phyloP scores from a whole-genome alignment of 2,113 vertebrate genomes.

The Pandion haliaetus region DNA sequence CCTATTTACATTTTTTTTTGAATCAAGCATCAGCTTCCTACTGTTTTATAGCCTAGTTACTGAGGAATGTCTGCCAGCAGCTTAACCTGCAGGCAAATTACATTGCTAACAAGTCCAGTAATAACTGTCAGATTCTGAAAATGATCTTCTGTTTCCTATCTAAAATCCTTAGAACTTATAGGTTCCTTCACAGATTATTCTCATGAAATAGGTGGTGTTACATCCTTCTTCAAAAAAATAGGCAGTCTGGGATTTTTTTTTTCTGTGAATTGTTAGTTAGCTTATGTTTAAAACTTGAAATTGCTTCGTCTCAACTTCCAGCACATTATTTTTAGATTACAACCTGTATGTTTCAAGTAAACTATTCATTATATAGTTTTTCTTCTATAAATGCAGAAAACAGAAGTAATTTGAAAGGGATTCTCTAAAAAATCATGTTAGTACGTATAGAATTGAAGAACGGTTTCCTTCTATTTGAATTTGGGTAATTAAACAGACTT shows the following conservation, averaged over 20 bases:
- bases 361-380: background rate
- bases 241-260: background rate
- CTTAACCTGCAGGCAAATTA: constrained; percentile 1
- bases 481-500: background rate
- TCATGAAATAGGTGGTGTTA: background rate
- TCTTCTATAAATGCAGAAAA: background rate
- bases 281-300: background rate
- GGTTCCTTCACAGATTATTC: background rate
- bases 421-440: background rate
- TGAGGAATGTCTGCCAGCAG: background rate
- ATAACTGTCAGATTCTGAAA: background rate
- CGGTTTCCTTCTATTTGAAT: background rate
- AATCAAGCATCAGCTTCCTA: background rate
- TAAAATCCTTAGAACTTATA: background rate
- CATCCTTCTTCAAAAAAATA: background rate
- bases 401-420: background rate
- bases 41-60: background rate
- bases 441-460: background rate
- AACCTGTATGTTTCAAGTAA: background rate
- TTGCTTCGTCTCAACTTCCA: background rate
- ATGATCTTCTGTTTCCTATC: background rate
- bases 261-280: background rate
- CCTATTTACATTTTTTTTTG: background rate
- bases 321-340: background rate
- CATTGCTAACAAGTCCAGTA: background rate